These are phyloP conservation scores for Enteromius anoplus DNA, from an alignment of 2,797 vertebrate species.

Conservation along the genomic window DNA sequence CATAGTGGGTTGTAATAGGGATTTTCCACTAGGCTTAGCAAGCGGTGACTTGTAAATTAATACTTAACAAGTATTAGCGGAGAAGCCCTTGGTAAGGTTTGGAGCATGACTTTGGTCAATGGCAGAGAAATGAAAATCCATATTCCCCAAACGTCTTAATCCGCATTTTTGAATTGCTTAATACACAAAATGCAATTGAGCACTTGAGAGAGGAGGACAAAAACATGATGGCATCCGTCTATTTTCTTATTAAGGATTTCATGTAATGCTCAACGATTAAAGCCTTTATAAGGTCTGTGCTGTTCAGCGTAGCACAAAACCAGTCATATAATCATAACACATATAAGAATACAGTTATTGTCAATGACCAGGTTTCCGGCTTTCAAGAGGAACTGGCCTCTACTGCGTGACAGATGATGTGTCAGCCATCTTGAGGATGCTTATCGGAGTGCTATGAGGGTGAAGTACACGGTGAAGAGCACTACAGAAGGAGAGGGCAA, in stretches of 20 bases:
- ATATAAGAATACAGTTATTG: constrained; percentile 28
- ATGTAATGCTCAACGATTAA: constrained; percentile 15
- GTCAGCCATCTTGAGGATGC: constrained; percentile 58
- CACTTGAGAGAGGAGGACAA: constrained; percentile 12
- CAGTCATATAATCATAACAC: constrained; percentile 8
- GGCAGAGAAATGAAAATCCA: constrained; percentile 61
- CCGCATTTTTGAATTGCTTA: constrained; percentile 54
- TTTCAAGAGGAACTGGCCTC: constrained; percentile 45
- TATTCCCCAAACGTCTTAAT: constrained; percentile 60
- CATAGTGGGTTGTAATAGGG: constrained; percentile 64
- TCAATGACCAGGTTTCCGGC: constrained; percentile 5
- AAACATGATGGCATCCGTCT: neutral
- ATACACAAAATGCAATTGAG: constrained; percentile 54
- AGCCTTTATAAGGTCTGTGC: constrained; percentile 22
- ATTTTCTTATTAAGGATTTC: constrained; percentile 25
- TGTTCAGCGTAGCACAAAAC: neutral
- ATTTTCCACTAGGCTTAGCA: constrained; percentile 73
- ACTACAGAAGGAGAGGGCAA: constrained; percentile 53
- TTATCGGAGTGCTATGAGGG: constrained; percentile 17
- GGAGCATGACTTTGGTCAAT: constrained; percentile 52
- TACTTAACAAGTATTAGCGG: constrained; percentile 65
- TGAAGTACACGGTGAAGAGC: constrained; percentile 34
- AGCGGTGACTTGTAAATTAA: constrained; percentile 75
- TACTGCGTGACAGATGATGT: constrained; percentile 45
- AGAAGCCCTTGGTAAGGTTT: constrained; percentile 60